Percentiles rank a stretch among this genome's conserved stretches.
Conservation (phyloP, 2,888 invertebrate genomes). For the Corythucha ciliata region DNA sequence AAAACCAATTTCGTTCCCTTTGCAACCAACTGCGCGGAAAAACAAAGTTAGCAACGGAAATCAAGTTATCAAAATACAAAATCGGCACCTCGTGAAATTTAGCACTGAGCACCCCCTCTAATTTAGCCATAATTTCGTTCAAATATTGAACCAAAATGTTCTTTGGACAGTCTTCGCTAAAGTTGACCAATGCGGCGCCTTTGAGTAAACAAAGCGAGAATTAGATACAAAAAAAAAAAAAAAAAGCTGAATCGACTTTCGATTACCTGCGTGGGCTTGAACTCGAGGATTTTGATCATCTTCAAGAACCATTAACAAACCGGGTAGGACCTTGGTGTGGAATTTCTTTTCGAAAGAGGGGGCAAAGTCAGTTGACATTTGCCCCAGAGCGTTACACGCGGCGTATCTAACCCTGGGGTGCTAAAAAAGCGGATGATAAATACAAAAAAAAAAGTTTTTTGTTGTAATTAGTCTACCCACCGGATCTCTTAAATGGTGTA, state of each 20-base stretch:
- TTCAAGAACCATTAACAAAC: constrained; percentile 75
- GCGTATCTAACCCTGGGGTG: constrained; percentile 92
- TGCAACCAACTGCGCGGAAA: constrained; percentile 67
- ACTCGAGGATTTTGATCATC: constrained; percentile 89
- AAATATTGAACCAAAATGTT: constrained; percentile 82
- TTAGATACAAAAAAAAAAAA: neutral
- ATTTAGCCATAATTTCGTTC: constrained; percentile 80
- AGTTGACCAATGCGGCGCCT: constrained; percentile 96
- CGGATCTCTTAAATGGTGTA: constrained; percentile 74
- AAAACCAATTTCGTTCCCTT: constrained; percentile 91
- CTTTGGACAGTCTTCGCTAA: constrained; percentile 98
- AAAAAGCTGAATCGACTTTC: neutral
- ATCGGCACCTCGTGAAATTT: constrained; percentile 76
- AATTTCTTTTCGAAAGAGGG: constrained; percentile 96
- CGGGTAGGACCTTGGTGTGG: constrained; percentile 89
- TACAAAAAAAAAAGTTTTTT: neutral
- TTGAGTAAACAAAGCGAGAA: constrained; percentile 39
- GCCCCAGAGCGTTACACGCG: constrained; percentile 96
- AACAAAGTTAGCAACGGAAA: constrained; percentile 10
- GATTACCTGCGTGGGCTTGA: constrained; percentile 62
- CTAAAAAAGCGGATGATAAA: constrained; percentile 42
- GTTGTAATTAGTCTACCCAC: constrained; percentile 47
- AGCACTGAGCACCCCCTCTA: constrained; percentile 77
- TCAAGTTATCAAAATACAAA: neutral
- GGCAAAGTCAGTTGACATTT: constrained; percentile 98